These are phyloP conservation scores for Onychomys leucogaster DNA, from an alignment of 2,797 vertebrate genomes.

Conservation along the genomic window DNA sequence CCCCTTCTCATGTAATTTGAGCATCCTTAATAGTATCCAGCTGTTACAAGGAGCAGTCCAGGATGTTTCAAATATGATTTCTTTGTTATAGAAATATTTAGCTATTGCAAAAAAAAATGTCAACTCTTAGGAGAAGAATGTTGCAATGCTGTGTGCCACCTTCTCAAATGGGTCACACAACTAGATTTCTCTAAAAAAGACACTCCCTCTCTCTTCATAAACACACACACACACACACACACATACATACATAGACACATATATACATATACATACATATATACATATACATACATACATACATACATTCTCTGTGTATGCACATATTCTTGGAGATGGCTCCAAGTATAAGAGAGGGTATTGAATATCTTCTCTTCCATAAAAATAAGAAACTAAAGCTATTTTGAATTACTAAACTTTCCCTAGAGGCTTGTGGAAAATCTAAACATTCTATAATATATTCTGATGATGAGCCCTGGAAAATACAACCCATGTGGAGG, in stretches of 20 bases:
- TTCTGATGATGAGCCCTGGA: background rate
- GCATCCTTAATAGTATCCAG: background rate
- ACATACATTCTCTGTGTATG: background rate
- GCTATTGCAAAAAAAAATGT: background rate
- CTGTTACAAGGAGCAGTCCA: background rate
- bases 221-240: background rate
- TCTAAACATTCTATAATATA: conserved; percentile 27
- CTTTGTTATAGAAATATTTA: background rate
- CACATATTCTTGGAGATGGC: background rate
- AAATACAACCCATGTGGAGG: background rate
- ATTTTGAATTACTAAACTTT: background rate
- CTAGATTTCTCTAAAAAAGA: background rate
- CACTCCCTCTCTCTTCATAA: background rate
- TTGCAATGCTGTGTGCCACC: background rate
- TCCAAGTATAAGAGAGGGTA: background rate
- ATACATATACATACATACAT: background rate
- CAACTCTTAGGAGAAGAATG: background rate
- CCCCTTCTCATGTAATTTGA: background rate
- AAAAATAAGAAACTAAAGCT: conserved; percentile 10
- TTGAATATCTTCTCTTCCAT: background rate
- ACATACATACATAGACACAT: background rate
- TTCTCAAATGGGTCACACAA: background rate
- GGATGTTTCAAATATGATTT: background rate
- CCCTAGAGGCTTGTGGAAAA: background rate
- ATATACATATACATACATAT: accelerated